Conservation (phyloP, 1,140 invertebrate species). For the Pseudomyrmex dendroicus region DNA sequence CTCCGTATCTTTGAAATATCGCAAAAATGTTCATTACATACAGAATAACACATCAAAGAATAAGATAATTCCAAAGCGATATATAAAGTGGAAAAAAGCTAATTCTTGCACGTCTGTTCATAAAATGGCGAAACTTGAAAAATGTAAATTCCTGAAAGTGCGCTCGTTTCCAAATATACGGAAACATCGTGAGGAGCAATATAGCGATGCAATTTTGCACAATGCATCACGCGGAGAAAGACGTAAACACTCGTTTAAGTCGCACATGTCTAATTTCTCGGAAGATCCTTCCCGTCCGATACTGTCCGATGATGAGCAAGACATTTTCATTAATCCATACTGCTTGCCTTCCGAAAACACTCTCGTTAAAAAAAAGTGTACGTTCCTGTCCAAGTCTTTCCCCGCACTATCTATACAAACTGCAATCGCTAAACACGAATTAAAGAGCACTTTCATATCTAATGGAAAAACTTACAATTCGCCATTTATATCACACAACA, state of each 20-base stretch:
- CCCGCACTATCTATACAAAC: conserved; percentile 70
- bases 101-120: conserved; percentile 73
- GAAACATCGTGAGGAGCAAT: conserved; percentile 63
- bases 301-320: conserved; percentile 66
- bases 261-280: conserved; percentile 72
- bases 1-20: conserved; percentile 44
- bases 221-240: conserved; percentile 14
- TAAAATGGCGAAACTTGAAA: conserved; percentile 65
- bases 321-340: conserved; percentile 68
- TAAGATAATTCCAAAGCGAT: conserved; percentile 71
- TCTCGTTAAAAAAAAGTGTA: conserved; percentile 75
- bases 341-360: conserved; percentile 48
- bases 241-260: conserved; percentile 60
- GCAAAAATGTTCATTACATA: conserved; percentile 57
- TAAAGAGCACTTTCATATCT: conserved; percentile 50
- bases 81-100: conserved; percentile 76
- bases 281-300: conserved; percentile 76
- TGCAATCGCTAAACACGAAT: conserved; percentile 61
- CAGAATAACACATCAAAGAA: conserved; percentile 29
- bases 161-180: conserved; percentile 71
- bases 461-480: conserved; percentile 51
- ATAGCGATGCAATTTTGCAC: conserved; percentile 55
- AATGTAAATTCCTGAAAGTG: conserved; percentile 69
- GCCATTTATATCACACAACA: conserved; percentile 52
- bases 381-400: conserved; percentile 73